Conservation (phyloP, 2,888 invertebrate species). For the Eupithecia abbreviata region DNA sequence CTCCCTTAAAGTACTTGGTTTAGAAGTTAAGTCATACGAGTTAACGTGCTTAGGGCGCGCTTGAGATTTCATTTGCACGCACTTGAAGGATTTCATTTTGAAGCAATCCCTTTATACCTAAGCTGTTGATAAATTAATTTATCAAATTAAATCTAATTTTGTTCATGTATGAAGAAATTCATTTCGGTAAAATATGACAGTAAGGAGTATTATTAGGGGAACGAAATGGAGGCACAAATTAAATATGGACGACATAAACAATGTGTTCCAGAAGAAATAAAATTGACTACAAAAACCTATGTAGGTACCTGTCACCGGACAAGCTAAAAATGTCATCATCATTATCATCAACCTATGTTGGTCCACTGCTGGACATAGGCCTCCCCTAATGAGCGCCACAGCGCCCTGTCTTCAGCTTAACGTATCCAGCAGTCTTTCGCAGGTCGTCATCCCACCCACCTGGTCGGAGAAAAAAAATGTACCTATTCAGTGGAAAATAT, state of each 20-base stretch:
- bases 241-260: background rate
- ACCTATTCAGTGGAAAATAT: too few relatives aligned
- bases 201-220: background rate
- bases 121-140: background rate
- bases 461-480: too few relatives aligned
- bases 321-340: too few relatives aligned
- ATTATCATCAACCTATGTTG: too few relatives aligned
- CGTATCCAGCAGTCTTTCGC: too few relatives aligned
- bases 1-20: slow-evolving; percentile 11
- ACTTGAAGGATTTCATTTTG: slow-evolving; percentile 11
- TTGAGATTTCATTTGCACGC: slow-evolving; percentile 2
- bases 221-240: background rate
- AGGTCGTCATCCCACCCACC: too few relatives aligned
- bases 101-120: background rate
- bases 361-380: too few relatives aligned
- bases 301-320: too few relatives aligned
- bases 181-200: background rate
- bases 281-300: too few relatives aligned
- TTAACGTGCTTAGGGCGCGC: slow-evolving; percentile 28
- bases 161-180: background rate
- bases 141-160: background rate
- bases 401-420: too few relatives aligned
- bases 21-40: slow-evolving; percentile 31
- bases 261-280: background rate
- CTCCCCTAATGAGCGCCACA: too few relatives aligned